Conservation (phyloP, 1,140 invertebrate genomes). For the Cyphomyrmex costatus region DNA sequence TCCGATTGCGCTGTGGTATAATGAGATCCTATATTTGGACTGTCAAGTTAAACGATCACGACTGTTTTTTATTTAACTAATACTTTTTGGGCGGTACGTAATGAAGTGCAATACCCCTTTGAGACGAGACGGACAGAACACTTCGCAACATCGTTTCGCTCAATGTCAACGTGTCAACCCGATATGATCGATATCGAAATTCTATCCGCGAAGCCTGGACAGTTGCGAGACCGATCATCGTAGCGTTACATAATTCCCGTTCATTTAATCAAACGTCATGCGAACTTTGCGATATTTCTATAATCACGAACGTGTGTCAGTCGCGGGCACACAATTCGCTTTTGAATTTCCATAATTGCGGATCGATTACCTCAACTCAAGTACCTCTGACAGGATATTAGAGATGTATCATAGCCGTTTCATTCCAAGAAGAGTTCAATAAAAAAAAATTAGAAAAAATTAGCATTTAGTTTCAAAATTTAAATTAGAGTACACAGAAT, state of each 20-base stretch:
- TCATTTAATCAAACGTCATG: constrained; percentile 39
- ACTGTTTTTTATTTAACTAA: neutral
- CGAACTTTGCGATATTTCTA: constrained; percentile 39
- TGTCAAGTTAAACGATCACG: neutral
- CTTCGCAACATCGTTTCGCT: constrained; percentile 4
- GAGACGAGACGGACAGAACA: neutral
- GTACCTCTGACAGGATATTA: constrained; percentile 4
- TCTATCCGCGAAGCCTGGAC: constrained; percentile 24
- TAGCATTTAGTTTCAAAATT: neutral
- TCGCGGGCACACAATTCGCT: constrained; percentile 12
- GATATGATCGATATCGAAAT: constrained; percentile 53
- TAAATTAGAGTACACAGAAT: neutral
- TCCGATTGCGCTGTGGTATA: neutral
- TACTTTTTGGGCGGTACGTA: neutral
- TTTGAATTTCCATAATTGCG: constrained; percentile 35
- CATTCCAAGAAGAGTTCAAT: neutral
- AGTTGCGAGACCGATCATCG: constrained; percentile 23
- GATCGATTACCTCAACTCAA: constrained; percentile 28
- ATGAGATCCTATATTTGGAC: neutral
- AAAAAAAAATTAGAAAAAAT: neutral
- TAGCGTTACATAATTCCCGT: constrained; percentile 47
- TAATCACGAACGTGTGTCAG: constrained; percentile 32
- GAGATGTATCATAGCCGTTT: neutral
- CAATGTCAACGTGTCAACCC: constrained; percentile 41
- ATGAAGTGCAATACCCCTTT: constrained; percentile 8